Evolutionary conservation across 2,797 vertebrate species (phyloP).

Genomic region (Notolabrus celidotus): DNA sequence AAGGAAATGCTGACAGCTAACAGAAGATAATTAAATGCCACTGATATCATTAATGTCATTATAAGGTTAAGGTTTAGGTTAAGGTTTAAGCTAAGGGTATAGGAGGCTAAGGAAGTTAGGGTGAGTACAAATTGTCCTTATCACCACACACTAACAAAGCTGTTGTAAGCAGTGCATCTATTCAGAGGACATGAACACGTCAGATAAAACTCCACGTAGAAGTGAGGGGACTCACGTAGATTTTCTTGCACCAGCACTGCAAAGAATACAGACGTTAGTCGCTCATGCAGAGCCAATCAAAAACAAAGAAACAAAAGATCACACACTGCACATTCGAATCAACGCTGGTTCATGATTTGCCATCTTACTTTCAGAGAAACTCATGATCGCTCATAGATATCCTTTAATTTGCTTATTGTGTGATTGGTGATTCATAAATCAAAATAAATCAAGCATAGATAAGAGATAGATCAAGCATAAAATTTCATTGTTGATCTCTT

Average conservation of each 20-base stretch:
- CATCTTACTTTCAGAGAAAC: constrained; percentile 16
- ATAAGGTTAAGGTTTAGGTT: neutral
- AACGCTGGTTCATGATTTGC: constrained; percentile 52
- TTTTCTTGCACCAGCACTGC: constrained; percentile 79
- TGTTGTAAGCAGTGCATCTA: neutral
- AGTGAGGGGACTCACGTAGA: constrained; percentile 59
- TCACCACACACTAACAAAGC: neutral
- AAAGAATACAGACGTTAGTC: constrained; percentile 21
- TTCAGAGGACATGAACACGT: neutral
- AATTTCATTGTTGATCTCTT: constrained; percentile 32
- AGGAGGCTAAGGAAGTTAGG: neutral
- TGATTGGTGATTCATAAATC: constrained; percentile 29
- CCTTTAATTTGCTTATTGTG: constrained; percentile 5
- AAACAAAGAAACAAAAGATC: constrained; percentile 18
- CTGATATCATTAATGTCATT: constrained; percentile 9
- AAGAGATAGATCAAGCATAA: no score
- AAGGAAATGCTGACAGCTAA: neutral
- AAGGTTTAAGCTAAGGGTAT: neutral
- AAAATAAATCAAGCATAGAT: neutral
- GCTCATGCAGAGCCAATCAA: constrained; percentile 16
- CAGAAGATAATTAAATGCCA: constrained; percentile 3
- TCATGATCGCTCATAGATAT: constrained; percentile 28
- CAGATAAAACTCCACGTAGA: neutral
- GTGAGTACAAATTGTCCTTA: neutral
- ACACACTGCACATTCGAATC: constrained; percentile 10